Evolutionary conservation across 2,888 invertebrate genomes (phyloP).

Genomic region (Machimus atricapillus): DNA sequence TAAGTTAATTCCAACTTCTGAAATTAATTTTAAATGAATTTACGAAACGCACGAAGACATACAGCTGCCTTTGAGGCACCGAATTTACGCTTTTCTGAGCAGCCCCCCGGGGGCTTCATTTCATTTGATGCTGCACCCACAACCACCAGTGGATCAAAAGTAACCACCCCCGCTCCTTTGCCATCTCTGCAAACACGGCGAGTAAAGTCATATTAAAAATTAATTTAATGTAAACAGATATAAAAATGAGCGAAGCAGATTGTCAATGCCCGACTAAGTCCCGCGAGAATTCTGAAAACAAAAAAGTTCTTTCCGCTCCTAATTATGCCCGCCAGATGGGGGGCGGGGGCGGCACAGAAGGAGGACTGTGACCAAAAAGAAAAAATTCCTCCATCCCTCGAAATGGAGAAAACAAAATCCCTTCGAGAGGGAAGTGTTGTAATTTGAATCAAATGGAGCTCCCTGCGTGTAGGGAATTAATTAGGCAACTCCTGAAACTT

Average conservation of each 20-base stretch:
- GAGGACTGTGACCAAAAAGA: background rate
- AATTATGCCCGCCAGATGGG: constrained; percentile 24
- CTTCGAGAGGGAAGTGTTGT: constrained; percentile 2
- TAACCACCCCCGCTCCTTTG: background rate
- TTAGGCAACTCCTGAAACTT: constrained; percentile 10
- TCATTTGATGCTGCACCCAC: background rate
- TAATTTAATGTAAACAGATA: constrained; percentile 39
- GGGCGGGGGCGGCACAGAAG: background rate
- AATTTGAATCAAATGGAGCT: constrained; percentile 33
- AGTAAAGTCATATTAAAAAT: constrained; percentile 31
- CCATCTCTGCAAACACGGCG: background rate
- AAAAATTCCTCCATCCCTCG: background rate
- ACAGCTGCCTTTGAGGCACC: background rate
- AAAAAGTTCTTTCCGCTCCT: constrained; percentile 6
- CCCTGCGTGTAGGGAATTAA: constrained; percentile 31
- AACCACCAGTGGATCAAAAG: background rate
- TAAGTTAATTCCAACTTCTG: background rate
- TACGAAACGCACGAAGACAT: background rate
- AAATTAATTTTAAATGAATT: constrained; percentile 13
- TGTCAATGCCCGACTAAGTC: background rate
- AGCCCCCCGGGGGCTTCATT: background rate
- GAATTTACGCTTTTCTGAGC: background rate
- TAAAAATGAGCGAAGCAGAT: constrained; percentile 20
- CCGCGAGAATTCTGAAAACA: background rate
- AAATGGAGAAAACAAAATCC: constrained; percentile 3